Percentiles rank a stretch among this genome's conserved stretches.
These are phyloP conservation scores for Luscinia megarhynchos DNA, from an alignment of 2,797 vertebrate genomes.

Conservation along the genomic window DNA sequence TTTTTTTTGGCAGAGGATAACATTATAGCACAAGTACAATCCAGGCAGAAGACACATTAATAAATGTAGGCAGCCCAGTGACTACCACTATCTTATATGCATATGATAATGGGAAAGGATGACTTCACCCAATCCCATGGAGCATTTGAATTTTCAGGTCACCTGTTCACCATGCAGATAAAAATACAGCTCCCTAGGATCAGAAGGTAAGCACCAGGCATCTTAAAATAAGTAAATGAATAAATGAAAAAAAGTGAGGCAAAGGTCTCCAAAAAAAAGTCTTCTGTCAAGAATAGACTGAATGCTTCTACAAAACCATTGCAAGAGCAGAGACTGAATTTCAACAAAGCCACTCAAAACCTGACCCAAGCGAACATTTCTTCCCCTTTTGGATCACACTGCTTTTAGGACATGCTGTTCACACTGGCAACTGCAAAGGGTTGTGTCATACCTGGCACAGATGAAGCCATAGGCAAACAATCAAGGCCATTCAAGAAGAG, in stretches of 20 bases:
- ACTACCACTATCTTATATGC: neutral
- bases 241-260: neutral
- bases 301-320: neutral
- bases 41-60: neutral
- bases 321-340: neutral
- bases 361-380: neutral
- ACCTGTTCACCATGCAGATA: neutral
- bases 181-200: neutral
- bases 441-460: conserved; percentile 48
- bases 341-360: neutral
- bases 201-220: neutral
- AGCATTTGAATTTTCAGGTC: neutral
- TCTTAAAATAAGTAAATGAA: neutral
- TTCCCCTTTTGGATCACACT: neutral
- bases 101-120: neutral
- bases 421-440: neutral
- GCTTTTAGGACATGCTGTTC: neutral
- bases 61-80: neutral
- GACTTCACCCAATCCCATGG: neutral
- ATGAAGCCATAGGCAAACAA: neutral
- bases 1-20: neutral
- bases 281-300: neutral
- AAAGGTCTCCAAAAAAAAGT: neutral
- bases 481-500: neutral
- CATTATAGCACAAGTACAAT: neutral